These are phyloP conservation scores for Orthonevra nobilis DNA, from an alignment of 2,888 invertebrate species.

Conservation along the genomic window DNA sequence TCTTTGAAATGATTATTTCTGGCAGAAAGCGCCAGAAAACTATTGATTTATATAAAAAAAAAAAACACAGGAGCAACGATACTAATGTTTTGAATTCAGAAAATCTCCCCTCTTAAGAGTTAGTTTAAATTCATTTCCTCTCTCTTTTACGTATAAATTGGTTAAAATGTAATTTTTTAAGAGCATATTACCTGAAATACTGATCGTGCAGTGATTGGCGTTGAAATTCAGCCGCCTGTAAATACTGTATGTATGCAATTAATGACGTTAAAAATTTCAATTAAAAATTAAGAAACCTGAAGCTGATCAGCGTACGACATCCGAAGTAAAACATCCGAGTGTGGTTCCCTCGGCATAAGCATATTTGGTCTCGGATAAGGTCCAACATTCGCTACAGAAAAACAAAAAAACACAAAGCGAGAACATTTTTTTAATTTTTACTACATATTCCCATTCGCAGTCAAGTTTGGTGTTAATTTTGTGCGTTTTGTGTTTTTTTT, in stretches of 20 bases:
- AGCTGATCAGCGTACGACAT: constrained; percentile 81
- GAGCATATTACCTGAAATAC: constrained; percentile 80
- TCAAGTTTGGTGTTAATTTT: neutral
- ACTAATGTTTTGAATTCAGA: no score
- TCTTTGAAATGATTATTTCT: no score
- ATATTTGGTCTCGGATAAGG: constrained; percentile 81
- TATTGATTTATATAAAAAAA: no score
- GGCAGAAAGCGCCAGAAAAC: no score
- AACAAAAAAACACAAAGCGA: constrained; percentile 42
- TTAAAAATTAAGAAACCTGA: constrained; percentile 79
- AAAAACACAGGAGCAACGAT: no score
- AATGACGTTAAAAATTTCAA: constrained; percentile 76
- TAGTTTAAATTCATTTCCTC: constrained; percentile 5
- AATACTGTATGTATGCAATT: constrained; percentile 80
- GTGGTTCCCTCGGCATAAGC: constrained; percentile 80
- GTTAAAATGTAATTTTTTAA: neutral
- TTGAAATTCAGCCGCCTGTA: constrained; percentile 81
- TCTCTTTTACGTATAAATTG: constrained; percentile 23
- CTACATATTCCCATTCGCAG: no score
- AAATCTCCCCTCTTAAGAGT: neutral
- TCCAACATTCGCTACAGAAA: constrained; percentile 79
- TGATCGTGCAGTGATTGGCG: constrained; percentile 80
- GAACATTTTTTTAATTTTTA: neutral
- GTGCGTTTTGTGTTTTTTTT: constrained; percentile 35
- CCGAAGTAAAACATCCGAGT: constrained; percentile 80